Conservation (phyloP, 2,797 vertebrate species). For the Telmatherina bonti region DNA sequence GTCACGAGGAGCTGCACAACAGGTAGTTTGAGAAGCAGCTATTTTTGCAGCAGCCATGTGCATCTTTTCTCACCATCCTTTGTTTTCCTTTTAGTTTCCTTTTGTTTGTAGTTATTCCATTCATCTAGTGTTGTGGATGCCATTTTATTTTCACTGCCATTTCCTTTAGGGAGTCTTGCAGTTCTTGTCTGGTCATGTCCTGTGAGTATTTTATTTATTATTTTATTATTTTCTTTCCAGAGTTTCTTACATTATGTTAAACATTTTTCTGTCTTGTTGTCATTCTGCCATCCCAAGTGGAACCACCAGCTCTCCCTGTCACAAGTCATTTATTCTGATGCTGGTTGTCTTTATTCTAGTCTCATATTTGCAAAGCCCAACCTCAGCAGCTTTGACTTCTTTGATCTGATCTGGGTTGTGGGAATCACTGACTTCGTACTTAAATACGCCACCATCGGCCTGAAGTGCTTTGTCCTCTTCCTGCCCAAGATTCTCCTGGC, state of each 20-base stretch:
- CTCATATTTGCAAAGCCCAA: slow-evolving; percentile 95
- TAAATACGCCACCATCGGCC: slow-evolving; percentile 93
- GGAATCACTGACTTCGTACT: slow-evolving; percentile 96
- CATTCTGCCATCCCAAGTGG: background rate
- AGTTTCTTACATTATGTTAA: slow-evolving; percentile 24
- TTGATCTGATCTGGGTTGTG: slow-evolving; percentile 95
- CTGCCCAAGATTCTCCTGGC: slow-evolving; percentile 94
- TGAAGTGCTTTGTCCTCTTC: slow-evolving; percentile 93
- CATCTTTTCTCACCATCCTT: slow-evolving; percentile 35
- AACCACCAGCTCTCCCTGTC: background rate
- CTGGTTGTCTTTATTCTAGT: slow-evolving; percentile 71
- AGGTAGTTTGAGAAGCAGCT: slow-evolving; percentile 82
- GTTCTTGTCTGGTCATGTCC: slow-evolving; percentile 74
- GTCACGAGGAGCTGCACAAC: slow-evolving; percentile 93
- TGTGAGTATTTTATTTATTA: slow-evolving; percentile 88
- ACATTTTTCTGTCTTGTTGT: slow-evolving; percentile 16
- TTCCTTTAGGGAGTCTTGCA: slow-evolving; percentile 82
- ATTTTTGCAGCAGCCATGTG: slow-evolving; percentile 4
- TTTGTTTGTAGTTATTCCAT: slow-evolving; percentile 21
- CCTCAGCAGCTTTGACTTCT: slow-evolving; percentile 93
- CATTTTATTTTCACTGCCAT: slow-evolving; percentile 69
- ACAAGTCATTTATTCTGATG: background rate
- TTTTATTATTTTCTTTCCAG: slow-evolving; percentile 23
- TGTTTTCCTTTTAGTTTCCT: slow-evolving; percentile 17
- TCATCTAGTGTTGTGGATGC: slow-evolving; percentile 46